Evolutionary conservation across 2,797 vertebrate genomes (phyloP).

Genomic region (Rhodeus uyekii): DNA sequence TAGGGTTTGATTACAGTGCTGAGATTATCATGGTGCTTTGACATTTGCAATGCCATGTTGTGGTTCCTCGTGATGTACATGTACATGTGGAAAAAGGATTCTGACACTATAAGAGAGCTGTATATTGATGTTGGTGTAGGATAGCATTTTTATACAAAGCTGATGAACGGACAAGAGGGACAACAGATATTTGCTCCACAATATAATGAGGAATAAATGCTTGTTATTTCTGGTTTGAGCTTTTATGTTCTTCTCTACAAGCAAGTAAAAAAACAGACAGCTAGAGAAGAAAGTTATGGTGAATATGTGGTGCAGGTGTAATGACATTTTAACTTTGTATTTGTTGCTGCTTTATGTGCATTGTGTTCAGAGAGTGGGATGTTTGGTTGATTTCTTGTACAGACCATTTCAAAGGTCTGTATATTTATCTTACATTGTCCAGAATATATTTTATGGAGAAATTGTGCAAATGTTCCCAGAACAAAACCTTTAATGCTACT

Average conservation of each 20-base stretch:
- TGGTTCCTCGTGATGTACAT: not conserved
- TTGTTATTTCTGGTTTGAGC: not conserved
- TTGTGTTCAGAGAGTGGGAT: not conserved
- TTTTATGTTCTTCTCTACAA: not conserved
- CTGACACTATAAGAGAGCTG: not conserved
- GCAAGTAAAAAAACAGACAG: not conserved
- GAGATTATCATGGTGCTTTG: constrained; percentile 1
- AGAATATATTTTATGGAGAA: not conserved
- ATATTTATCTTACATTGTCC: not conserved
- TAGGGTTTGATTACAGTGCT: constrained; percentile 1
- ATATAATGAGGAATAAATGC: not conserved
- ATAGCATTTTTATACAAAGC: not conserved
- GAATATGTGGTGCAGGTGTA: not conserved
- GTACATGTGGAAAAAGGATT: not conserved
- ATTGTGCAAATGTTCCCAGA: not conserved
- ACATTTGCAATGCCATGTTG: not conserved
- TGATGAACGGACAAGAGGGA: not conserved
- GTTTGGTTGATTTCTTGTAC: not conserved
- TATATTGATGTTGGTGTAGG: not conserved
- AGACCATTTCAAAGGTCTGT: not conserved
- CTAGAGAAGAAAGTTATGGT: not conserved
- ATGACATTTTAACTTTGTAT: not conserved
- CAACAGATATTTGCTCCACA: not conserved
- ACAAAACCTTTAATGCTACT: not conserved
- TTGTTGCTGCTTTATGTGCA: not conserved